Evolutionary conservation across 2,888 invertebrate species (phyloP).

Genomic region (Alcis repandata): DNA sequence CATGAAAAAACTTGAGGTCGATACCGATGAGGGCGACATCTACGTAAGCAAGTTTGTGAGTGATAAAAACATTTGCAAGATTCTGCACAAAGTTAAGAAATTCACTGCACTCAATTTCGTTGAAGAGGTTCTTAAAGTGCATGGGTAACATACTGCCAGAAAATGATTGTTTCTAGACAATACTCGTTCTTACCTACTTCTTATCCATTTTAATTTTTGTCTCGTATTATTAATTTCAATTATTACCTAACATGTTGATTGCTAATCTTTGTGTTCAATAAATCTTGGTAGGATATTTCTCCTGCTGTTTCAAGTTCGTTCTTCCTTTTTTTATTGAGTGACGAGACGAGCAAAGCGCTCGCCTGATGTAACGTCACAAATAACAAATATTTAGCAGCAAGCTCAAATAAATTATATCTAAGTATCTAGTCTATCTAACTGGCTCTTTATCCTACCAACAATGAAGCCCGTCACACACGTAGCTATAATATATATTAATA

Average conservation of each 20-base stretch:
- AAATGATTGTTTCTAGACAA: too few species aligned
- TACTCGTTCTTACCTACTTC: not conserved
- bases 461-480: too few species aligned
- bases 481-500: too few species aligned
- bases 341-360: too few species aligned
- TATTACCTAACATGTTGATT: not conserved
- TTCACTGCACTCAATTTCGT: slow-evolving; percentile 69
- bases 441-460: too few species aligned
- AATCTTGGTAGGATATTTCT: not conserved
- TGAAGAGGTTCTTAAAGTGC: slow-evolving; percentile 62
- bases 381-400: too few species aligned
- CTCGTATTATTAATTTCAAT: not conserved
- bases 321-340: too few species aligned
- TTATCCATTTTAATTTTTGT: not conserved
- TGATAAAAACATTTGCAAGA: slow-evolving; percentile 67
- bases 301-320: not conserved
- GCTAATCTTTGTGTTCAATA: not conserved
- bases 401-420: too few species aligned
- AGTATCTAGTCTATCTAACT: too few species aligned
- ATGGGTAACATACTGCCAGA: too few species aligned
- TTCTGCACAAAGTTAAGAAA: slow-evolving; percentile 74
- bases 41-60: slow-evolving; percentile 72
- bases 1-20: slow-evolving; percentile 65
- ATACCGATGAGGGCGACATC: slow-evolving; percentile 75
- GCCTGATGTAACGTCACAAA: too few species aligned